A percentile compares a stretch with the other conserved stretches of the same genome.
These are phyloP conservation scores for Drosophila yooni DNA, from an alignment of 2,888 invertebrate species.

Conservation along the genomic window DNA sequence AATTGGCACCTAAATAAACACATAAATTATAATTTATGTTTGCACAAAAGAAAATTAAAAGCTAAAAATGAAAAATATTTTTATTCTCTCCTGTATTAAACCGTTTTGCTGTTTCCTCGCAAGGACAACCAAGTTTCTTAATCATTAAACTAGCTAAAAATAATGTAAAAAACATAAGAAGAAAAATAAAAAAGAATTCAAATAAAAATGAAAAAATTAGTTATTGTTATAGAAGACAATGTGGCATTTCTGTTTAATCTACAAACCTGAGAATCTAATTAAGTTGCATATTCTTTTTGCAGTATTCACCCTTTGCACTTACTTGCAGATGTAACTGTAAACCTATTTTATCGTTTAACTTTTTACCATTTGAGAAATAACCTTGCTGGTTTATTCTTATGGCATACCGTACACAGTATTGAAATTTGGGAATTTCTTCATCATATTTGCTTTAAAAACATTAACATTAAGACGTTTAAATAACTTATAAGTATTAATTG, in stretches of 20 bases:
- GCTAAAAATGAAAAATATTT: conserved; percentile 83
- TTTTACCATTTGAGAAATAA: conserved; percentile 18
- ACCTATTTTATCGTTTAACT: background rate
- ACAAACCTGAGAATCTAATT: conserved; percentile 62
- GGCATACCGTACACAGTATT: background rate
- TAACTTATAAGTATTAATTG: background rate
- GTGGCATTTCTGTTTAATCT: conserved; percentile 51
- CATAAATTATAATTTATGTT: conserved; percentile 53
- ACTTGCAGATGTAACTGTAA: background rate
- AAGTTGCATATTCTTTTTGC: conserved; percentile 17
- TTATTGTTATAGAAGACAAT: conserved; percentile 24
- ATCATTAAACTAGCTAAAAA: conserved; percentile 29
- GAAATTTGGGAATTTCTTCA: background rate
- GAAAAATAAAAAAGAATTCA: conserved; percentile 12
- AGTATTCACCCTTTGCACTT: background rate
- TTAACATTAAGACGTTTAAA: conserved; percentile 1
- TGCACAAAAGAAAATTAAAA: conserved; percentile 65
- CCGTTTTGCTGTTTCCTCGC: conserved; percentile 70
- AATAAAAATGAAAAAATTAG: conserved; percentile 7
- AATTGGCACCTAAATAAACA: conserved; percentile 44
- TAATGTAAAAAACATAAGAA: conserved; percentile 17
- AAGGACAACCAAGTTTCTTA: conserved; percentile 65
- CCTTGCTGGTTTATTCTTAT: background rate
- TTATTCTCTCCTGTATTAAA: conserved; percentile 78
- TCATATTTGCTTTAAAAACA: background rate